Evolutionary conservation across 2,888 invertebrate genomes (phyloP), one percentile per base, ranked within the genome.

Genomic region (Agrenia bidenticulata): DNA sequence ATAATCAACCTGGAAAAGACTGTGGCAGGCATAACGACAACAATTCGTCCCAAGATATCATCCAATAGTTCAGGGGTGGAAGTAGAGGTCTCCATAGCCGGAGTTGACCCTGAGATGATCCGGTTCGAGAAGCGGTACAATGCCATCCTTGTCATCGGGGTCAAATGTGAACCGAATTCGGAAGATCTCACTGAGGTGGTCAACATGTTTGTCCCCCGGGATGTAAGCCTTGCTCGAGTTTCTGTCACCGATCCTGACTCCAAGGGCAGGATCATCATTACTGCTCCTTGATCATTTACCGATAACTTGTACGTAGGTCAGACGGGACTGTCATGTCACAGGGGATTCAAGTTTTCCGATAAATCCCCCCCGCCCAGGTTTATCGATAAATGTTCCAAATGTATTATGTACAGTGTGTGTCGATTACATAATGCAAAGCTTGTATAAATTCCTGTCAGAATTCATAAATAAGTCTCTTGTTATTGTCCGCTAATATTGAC

Each of bases 151-250:
- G 61, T 66, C 4, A 63, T 66, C 55, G 63, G 66, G 5, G 39
- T 59, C 41, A 53, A 19, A 32, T 41, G 41, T 13, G 37, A 58
- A 9, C 4, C 51, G 1, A 55, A 62, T 17, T 13, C 49, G 42
- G 57, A 63, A 13, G 63, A 59, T 26, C 32, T 66, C 2, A 39
- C 27, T 15, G 66, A 66, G 59, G 45, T 66, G 32, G 42, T 66
- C 32, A 66, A 66, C 56, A 59, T 66, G 19, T 66, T 66, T 60
- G 66, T 58, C 13, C 66, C 66, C 1, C 63, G 58, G 21, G 11
- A 55, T 37, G 39, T 54, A 13, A 11, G 51, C 1, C 21, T 66
- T 1, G 54, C 26, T 9, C 42, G 53, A 21, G 55, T 66, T 11
- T 42, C 39, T 23, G 55, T 62, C 11, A 42, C 61, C 24, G 61